Percentiles rank a stretch among this genome's conserved stretches.
Conservation (phyloP, 2,888 invertebrate species). For the Ophioninae sp. region DNA sequence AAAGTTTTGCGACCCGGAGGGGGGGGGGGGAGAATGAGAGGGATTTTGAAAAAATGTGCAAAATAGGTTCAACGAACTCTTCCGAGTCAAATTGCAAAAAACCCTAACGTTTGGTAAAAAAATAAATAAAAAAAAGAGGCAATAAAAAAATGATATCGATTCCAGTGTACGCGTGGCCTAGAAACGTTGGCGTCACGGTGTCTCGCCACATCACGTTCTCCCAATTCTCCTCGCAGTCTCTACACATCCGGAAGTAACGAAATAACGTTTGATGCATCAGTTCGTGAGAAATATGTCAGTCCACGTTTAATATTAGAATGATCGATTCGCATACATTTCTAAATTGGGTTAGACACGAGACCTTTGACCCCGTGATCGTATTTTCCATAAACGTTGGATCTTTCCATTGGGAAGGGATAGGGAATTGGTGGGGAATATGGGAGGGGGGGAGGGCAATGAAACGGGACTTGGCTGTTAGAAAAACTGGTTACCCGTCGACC, state of each 20-base stretch:
- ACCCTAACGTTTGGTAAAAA: constrained; percentile 13
- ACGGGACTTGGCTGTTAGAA: background rate
- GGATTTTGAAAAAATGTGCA: constrained; percentile 8
- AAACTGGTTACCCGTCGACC: constrained; percentile 30
- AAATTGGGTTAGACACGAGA: background rate
- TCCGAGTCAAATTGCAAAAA: constrained; percentile 31
- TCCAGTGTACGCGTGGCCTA: constrained; percentile 67
- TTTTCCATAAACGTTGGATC: too few species aligned
- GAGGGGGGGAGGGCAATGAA: too few species aligned
- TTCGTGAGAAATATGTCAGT: background rate
- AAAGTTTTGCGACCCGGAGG: background rate
- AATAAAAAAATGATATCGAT: constrained; percentile 69
- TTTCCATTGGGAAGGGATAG: background rate
- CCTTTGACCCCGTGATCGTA: constrained; percentile 10
- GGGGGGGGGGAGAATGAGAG: background rate
- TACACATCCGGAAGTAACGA: constrained; percentile 5
- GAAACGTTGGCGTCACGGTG: constrained; percentile 63
- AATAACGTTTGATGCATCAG: background rate
- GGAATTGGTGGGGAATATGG: too few species aligned
- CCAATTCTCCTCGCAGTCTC: constrained; percentile 1
- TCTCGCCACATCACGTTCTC: constrained; percentile 16
- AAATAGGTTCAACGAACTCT: constrained; percentile 65
- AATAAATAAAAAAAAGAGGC: background rate
- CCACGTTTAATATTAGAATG: too few species aligned
- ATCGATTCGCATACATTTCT: background rate